Evolutionary conservation across 2,888 invertebrate species (phyloP).

Genomic region (Eristalinus aeneus): DNA sequence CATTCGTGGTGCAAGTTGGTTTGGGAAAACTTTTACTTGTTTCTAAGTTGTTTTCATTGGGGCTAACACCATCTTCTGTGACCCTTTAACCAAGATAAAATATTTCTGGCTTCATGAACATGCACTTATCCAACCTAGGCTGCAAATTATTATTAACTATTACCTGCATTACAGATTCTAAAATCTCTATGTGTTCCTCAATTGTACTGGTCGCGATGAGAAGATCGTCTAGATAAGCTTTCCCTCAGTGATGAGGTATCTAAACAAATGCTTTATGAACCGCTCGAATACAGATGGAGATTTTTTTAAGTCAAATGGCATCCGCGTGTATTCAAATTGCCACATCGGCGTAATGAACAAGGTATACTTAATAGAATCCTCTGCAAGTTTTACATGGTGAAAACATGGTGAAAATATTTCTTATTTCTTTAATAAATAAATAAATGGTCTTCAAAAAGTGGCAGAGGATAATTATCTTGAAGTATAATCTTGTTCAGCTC

Average conservation of each 20-base stretch:
- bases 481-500: background rate
- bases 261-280: background rate
- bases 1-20: no score
- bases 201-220: background rate
- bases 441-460: background rate
- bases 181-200: slow-evolving; percentile 10
- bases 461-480: background rate
- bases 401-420: background rate
- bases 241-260: background rate
- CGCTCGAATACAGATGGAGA: background rate
- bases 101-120: background rate
- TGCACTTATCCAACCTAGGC: background rate
- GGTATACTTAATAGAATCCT: background rate
- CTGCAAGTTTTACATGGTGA: background rate
- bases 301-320: slow-evolving; percentile 6
- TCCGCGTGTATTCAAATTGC: background rate
- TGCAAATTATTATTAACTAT: background rate
- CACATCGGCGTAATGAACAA: background rate
- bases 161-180: background rate
- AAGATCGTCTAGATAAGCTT: background rate
- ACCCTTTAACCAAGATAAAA: slow-evolving; percentile 3
- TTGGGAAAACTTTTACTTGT: background rate
- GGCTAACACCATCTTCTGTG: background rate
- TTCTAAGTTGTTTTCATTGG: background rate
- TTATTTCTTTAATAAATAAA: background rate